A percentile compares a stretch with the other conserved stretches of the same genome.
Evolutionary conservation across 1,140 invertebrate species (phyloP).

Genomic region (Neodiprion pinetum): DNA sequence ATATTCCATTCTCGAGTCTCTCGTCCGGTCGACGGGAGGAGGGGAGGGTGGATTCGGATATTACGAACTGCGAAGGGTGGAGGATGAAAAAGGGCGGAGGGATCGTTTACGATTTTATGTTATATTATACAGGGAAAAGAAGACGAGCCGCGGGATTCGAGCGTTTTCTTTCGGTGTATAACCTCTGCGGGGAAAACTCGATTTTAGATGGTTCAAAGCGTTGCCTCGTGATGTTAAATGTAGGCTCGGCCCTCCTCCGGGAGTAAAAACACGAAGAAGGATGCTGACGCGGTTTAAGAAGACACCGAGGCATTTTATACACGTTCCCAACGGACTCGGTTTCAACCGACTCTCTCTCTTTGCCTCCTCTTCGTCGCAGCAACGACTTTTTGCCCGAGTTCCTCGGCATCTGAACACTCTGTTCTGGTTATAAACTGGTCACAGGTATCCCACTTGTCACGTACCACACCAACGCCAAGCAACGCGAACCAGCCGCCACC

Average conservation of each 20-base stretch:
- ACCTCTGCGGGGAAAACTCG: too few relatives aligned
- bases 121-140: neutral
- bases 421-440: slow-evolving; percentile 17
- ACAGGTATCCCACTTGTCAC: neutral
- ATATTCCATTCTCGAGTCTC: slow-evolving; percentile 41
- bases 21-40: slow-evolving; percentile 15
- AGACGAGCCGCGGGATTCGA: neutral
- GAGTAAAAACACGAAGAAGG: slow-evolving; percentile 2
- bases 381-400: slow-evolving; percentile 11
- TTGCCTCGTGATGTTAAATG: too few relatives aligned
- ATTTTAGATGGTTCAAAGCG: too few relatives aligned
- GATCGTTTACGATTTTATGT: too few relatives aligned
- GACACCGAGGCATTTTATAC: slow-evolving; percentile 8
- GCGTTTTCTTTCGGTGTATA: neutral
- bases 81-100: too few relatives aligned
- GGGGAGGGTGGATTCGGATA: slow-evolving; percentile 14
- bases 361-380: neutral
- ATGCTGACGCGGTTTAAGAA: neutral
- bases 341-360: neutral
- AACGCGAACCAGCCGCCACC: neutral
- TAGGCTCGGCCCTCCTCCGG: neutral
- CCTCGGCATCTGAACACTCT: neutral
- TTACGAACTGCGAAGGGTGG: slow-evolving; percentile 24
- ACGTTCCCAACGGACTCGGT: neutral
- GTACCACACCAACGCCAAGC: neutral